phyloP scores from a whole-genome alignment of 2,113 vertebrate genomes.

The Benitochromis conjunctus region DNA sequence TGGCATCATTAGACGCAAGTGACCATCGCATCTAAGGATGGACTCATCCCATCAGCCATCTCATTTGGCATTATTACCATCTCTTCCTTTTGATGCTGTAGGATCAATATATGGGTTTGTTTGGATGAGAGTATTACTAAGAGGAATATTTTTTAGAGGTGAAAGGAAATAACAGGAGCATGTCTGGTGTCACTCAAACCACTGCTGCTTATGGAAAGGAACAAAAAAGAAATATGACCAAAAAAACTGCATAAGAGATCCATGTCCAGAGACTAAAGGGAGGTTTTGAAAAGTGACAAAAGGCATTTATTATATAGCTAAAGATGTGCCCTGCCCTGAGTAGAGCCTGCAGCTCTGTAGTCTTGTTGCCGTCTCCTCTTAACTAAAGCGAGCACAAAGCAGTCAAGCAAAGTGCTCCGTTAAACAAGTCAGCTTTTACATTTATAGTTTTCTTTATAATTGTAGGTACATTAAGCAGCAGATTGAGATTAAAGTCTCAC shows the following conservation, averaged over 20 bases:
- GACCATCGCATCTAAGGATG: background rate
- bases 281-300: background rate
- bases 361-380: background rate
- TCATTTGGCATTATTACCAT: background rate
- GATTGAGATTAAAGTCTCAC: background rate
- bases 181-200: background rate
- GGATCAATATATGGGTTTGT: background rate
- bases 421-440: background rate
- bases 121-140: background rate
- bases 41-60: background rate
- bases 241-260: background rate
- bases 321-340: background rate
- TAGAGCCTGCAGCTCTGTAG: background rate
- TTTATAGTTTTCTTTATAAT: fast-evolving
- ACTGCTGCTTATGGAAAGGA: background rate
- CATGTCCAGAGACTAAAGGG: background rate
- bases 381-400: background rate
- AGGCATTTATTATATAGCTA: background rate
- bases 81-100: background rate
- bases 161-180: background rate
- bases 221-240: background rate
- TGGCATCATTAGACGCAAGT: slow-evolving; percentile 20
- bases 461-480: background rate
- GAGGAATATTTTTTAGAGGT: background rate
- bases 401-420: background rate